Evolutionary conservation across 2,113 vertebrate species (phyloP), one percentile per base, ranked within the genome.

Genomic region (Entelurus aequoreus): DNA sequence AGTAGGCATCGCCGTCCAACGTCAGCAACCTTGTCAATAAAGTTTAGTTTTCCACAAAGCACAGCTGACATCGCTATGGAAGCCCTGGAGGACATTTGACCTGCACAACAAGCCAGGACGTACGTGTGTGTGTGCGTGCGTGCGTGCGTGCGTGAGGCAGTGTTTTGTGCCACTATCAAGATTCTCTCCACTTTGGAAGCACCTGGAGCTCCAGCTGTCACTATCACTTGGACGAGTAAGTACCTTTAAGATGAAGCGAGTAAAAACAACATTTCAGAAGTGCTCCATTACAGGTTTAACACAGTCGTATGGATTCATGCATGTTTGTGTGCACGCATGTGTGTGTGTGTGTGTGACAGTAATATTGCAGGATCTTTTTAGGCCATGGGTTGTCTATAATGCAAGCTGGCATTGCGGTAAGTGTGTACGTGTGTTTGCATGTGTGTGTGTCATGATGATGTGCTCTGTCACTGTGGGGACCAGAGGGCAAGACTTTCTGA

Each of bases 381-480:
- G 84, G 86, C 81, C 86, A 85, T 60, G 67, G 66, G 21, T 80
- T 82, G 79, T 72, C 54, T 61, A 60, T 87, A 81, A 88, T 86
- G 62, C 79, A 83, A 69, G 69, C 69, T 85, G 84, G 82, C 84
- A 77, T 80, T 61, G 64, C 70, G 63, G 66, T 68, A 13, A 62
- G 69, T 62, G 47, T 48, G 42, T 61, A 3, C 4, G 28, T 65
- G 16, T 35, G 65, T 73, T 50, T 54, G 50, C 55, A 69, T 65
- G 52, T 55, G 58, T 63, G 68, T 54, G 63, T 71, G 79, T 86
- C 83, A 75, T 80, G 92, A 92, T 91, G 91, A 94, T 91, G 91
- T 90, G 87, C 90, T 87, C 88, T 94, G 93, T 94, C 94, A 92
- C 79, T 69, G 88, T 68, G 82, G 85, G 89, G 94, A 94, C 85